Evolutionary conservation across 2,797 vertebrate species (phyloP).

Genomic region (Emys orbicularis): DNA sequence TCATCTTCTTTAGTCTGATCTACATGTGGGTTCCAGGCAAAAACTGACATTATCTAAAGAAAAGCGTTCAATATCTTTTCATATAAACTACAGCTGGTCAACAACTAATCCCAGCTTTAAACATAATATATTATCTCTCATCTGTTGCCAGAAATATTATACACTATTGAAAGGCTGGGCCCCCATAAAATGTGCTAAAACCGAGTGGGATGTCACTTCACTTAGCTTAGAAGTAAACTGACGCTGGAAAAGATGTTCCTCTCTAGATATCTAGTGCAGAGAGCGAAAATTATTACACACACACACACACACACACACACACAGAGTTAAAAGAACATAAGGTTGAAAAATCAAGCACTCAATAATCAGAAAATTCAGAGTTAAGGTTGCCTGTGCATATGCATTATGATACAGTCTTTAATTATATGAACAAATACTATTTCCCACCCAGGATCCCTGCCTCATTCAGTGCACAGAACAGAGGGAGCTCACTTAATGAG

Average conservation of each 20-base stretch:
- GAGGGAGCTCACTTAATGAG: fast-evolving
- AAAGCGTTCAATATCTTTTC: conserved; percentile 63
- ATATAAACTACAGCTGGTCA: conserved; percentile 79
- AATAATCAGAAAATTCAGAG: not conserved
- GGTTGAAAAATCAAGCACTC: conserved; percentile 10
- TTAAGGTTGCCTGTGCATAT: not conserved
- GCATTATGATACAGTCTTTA: not conserved
- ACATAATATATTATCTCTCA: conserved; percentile 66
- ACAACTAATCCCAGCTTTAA: conserved; percentile 74
- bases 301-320: not conserved
- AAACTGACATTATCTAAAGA: conserved; percentile 68
- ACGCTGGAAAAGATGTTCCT: conserved; percentile 24
- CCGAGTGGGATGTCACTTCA: not conserved
- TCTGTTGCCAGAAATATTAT: conserved; percentile 75
- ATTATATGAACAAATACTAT: fast-evolving
- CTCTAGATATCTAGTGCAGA: not conserved
- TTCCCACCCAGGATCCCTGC: not conserved
- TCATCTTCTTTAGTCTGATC: conserved; percentile 58
- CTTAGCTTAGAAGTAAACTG: conserved; percentile 48
- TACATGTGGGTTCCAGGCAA: conserved; percentile 79
- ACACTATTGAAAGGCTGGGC: conserved; percentile 56
- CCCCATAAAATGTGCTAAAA: conserved; percentile 52
- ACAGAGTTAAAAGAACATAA: fast-evolving
- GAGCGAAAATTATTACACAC: conserved; percentile 21
- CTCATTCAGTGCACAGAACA: fast-evolving